A percentile compares a stretch with the other conserved stretches of the same genome.
These are phyloP conservation scores for Lordiphosa mommai DNA, from an alignment of 1,140 invertebrate species.

Conservation along the genomic window DNA sequence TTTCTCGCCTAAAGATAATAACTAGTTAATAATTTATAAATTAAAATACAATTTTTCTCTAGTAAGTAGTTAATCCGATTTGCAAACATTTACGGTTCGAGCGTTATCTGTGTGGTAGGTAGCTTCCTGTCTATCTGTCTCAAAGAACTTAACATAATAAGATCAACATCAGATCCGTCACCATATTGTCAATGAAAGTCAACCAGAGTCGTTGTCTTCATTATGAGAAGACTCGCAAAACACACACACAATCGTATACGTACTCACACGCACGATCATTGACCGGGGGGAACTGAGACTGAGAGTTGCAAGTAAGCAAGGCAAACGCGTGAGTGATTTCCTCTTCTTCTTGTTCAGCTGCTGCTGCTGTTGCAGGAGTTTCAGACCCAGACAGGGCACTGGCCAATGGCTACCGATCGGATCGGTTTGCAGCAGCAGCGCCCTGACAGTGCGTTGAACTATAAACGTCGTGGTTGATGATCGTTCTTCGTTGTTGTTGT, in stretches of 20 bases:
- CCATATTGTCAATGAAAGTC: conserved; percentile 60
- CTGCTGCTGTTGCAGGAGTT: conserved; percentile 10
- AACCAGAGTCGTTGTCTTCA: conserved; percentile 68
- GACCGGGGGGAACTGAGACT: conserved; percentile 37
- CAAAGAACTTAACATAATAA: conserved; percentile 32
- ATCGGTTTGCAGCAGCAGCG: conserved; percentile 21
- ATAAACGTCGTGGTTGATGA: conserved; percentile 52
- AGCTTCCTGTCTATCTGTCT: conserved; percentile 27
- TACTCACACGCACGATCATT: conserved; percentile 55
- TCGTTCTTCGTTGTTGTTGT: conserved; percentile 34
- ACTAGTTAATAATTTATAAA: no score
- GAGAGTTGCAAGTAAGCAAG: conserved; percentile 36
- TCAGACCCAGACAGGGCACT: conserved; percentile 34
- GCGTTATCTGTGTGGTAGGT: conserved; percentile 12
- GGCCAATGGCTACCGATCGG: conserved; percentile 54
- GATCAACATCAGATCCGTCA: conserved; percentile 47
- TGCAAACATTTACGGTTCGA: no score
- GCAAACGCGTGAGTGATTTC: conserved; percentile 52
- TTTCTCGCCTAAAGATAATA: no score
- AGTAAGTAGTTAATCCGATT: no score
- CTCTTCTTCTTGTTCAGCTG: conserved; percentile 12
- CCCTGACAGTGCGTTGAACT: conserved; percentile 66
- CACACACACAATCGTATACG: conserved; percentile 1
- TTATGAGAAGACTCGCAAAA: conserved; percentile 39
- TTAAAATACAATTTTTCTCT: no score